A percentile compares a stretch with the other conserved stretches of the same genome.
Conservation (phyloP, 1,140 invertebrate genomes). For the Campoletis sonorensis region DNA sequence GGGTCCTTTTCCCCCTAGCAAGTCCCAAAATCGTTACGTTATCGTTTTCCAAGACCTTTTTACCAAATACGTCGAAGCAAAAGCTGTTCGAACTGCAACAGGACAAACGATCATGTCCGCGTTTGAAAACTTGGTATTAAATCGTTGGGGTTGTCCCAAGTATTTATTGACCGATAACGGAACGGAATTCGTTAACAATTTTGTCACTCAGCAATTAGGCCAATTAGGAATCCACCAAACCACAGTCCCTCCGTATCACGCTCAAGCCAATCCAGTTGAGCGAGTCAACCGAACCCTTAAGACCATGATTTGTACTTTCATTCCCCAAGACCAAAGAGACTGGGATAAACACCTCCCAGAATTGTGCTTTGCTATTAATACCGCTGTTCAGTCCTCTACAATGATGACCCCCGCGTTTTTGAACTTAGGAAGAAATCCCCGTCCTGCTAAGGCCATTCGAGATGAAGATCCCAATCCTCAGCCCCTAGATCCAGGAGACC, state of each 20-base stretch:
- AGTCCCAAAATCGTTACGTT: slow-evolving; percentile 65
- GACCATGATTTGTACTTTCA: slow-evolving; percentile 63
- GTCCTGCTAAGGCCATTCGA: neutral
- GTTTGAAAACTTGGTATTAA: slow-evolving; percentile 60
- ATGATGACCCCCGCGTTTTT: slow-evolving; percentile 71
- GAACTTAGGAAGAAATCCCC: slow-evolving; percentile 59
- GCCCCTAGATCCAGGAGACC: slow-evolving; percentile 59
- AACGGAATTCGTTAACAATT: slow-evolving; percentile 64
- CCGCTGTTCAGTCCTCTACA: slow-evolving; percentile 66
- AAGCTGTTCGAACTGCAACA: slow-evolving; percentile 58
- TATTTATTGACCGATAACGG: slow-evolving; percentile 72
- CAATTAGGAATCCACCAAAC: slow-evolving; percentile 44
- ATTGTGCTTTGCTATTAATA: slow-evolving; percentile 72
- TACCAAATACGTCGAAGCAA: slow-evolving; percentile 62
- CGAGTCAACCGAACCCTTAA: slow-evolving; percentile 54
- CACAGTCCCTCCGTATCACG: slow-evolving; percentile 55
- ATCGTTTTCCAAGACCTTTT: slow-evolving; percentile 70
- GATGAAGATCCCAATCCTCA: neutral
- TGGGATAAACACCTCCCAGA: slow-evolving; percentile 67
- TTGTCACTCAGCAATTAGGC: slow-evolving; percentile 41
- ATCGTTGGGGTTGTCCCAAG: slow-evolving; percentile 61
- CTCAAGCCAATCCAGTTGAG: slow-evolving; percentile 61
- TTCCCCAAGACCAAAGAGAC: slow-evolving; percentile 62
- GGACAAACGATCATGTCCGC: slow-evolving; percentile 51
- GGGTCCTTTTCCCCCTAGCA: slow-evolving; percentile 67